Conservation (phyloP, 2,113 vertebrate species). For the Bubo blakistoni region DNA sequence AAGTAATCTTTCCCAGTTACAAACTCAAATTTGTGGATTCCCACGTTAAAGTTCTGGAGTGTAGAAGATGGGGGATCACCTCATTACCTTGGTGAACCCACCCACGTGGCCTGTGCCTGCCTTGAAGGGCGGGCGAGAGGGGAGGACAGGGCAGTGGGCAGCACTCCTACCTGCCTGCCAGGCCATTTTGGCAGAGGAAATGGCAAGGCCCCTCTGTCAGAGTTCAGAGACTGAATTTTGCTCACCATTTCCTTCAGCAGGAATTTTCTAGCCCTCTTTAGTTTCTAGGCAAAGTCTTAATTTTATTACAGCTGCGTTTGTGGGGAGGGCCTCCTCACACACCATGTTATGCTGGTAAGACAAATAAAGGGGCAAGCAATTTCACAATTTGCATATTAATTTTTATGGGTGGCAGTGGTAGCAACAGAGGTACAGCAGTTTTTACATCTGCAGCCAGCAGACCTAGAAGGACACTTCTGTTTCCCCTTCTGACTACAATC, state of each 20-base stretch:
- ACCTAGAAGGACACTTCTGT: background rate
- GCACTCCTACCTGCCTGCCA: background rate
- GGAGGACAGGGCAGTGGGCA: background rate
- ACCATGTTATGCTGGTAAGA: accelerated
- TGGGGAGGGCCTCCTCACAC: background rate
- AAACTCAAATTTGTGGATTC: background rate
- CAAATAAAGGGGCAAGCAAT: background rate
- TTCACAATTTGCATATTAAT: background rate
- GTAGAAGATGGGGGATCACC: accelerated
- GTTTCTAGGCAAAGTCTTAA: background rate
- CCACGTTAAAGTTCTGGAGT: background rate
- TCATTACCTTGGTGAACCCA: background rate
- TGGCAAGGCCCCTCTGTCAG: accelerated
- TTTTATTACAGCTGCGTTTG: background rate
- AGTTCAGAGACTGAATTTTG: background rate
- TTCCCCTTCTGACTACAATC: background rate
- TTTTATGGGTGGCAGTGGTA: accelerated
- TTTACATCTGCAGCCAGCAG: background rate
- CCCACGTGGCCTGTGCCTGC: accelerated
- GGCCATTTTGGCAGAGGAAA: background rate
- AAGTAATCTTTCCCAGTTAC: background rate
- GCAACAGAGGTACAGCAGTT: background rate
- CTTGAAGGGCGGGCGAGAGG: accelerated
- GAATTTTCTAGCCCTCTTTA: background rate
- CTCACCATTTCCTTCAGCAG: accelerated